A percentile compares a stretch with the other conserved stretches of the same genome.
Evolutionary conservation across 92 coral and sea anemone species (phyloP).

Genomic region (Zoanthus solanderi): DNA sequence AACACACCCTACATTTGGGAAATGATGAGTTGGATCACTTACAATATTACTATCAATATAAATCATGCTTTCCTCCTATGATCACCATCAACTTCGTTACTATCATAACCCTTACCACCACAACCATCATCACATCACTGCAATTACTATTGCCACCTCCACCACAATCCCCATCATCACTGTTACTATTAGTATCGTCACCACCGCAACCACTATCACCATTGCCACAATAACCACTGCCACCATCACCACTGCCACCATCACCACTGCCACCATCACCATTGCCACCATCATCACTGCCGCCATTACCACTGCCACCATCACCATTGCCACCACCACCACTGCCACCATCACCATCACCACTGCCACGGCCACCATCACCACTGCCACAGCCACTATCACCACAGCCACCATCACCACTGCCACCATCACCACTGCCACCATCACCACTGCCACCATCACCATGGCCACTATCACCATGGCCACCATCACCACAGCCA

Average conservation of each 20-base stretch:
- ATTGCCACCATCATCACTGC: background rate
- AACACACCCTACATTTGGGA: conserved; percentile 80
- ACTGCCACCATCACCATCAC: background rate
- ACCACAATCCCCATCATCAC: background rate
- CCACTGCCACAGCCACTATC: background rate
- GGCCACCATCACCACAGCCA: background rate
- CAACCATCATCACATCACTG: background rate
- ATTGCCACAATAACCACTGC: background rate
- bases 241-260: background rate
- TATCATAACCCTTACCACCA: background rate
- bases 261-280: background rate
- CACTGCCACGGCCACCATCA: background rate
- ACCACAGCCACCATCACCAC: background rate
- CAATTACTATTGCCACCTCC: background rate
- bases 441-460: background rate
- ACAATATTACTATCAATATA: background rate
- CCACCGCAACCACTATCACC: background rate
- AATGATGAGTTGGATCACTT: background rate
- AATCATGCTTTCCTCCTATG: background rate
- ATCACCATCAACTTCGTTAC: background rate
- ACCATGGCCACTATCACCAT: background rate
- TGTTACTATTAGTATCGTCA: background rate
- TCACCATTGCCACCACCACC: background rate
- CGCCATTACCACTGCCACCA: background rate
- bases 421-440: background rate